These are phyloP conservation scores for Nothura maculosa DNA, from an alignment of 2,797 vertebrate species.

Conservation along the genomic window DNA sequence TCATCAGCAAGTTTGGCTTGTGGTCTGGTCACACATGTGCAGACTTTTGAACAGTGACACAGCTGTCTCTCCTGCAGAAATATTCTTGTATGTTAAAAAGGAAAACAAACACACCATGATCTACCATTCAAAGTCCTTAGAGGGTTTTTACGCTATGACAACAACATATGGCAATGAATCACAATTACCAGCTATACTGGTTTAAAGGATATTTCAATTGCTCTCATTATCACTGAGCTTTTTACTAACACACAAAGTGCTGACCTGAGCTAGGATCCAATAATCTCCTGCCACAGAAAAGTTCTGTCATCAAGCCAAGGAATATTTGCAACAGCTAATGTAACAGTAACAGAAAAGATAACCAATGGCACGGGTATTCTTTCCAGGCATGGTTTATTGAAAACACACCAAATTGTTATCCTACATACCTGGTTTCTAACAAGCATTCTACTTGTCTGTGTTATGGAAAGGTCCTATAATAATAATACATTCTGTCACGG, in stretches of 20 bases:
- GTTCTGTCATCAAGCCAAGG: neutral
- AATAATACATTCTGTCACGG: conserved; percentile 94
- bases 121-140: neutral
- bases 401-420: conserved; percentile 97
- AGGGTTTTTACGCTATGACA: neutral
- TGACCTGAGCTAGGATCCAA: neutral
- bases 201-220: neutral
- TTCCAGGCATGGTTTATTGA: conserved; percentile 98
- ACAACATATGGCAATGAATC: neutral
- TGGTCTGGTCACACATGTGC: neutral
- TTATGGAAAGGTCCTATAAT: conserved; percentile 93
- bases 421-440: conserved; percentile 95
- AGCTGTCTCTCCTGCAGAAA: neutral
- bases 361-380: conserved; percentile 67
- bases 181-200: neutral
- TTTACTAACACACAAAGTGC: neutral
- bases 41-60: neutral
- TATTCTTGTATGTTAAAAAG: neutral
- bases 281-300: neutral
- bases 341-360: conserved; percentile 39
- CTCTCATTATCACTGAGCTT: conserved; percentile 13
- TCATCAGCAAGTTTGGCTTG: neutral
- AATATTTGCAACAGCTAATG: neutral
- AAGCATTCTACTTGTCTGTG: conserved; percentile 92
- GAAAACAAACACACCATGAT: rapidly evolving